Evolutionary conservation across 2,797 vertebrate genomes (phyloP).

Genomic region (Tapirus indicus): DNA sequence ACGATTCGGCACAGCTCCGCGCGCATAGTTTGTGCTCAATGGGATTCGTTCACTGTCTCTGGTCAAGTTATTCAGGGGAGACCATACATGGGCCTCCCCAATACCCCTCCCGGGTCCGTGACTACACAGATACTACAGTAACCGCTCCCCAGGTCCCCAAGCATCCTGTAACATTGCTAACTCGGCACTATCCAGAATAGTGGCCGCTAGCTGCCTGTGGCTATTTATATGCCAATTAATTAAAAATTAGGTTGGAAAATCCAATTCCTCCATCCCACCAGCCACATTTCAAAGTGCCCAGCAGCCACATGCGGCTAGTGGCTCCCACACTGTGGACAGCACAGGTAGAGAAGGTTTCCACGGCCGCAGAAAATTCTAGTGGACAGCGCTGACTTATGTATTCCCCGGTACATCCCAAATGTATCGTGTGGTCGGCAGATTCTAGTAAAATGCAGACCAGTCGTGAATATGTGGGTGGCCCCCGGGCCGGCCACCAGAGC

Average conservation of each 20-base stretch:
- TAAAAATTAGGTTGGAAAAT: neutral
- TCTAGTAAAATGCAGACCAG: neutral
- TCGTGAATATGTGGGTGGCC: neutral
- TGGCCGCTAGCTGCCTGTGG: neutral
- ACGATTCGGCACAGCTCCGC: neutral
- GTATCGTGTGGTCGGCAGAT: too few relatives aligned
- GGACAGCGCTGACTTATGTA: neutral
- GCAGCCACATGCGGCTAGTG: neutral
- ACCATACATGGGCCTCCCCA: neutral
- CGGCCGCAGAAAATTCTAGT: neutral
- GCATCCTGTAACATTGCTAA: neutral
- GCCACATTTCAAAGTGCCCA: neutral
- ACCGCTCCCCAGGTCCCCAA: neutral
- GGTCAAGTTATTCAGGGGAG: neutral
- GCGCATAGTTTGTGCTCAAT: fast-evolving
- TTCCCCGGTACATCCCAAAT: neutral
- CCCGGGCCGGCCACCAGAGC: neutral
- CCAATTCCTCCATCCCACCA: neutral
- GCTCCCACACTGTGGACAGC: neutral
- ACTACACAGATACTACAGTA: too few relatives aligned
- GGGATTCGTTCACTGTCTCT: neutral
- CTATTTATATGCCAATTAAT: constrained; percentile 12
- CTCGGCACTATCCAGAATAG: neutral
- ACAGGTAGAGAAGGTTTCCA: neutral
- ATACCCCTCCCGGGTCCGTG: neutral